Percentiles rank a stretch among this genome's conserved stretches.
These are phyloP conservation scores for Siniperca scherzeri DNA, from an alignment of 2,797 vertebrate genomes.

Conservation along the genomic window DNA sequence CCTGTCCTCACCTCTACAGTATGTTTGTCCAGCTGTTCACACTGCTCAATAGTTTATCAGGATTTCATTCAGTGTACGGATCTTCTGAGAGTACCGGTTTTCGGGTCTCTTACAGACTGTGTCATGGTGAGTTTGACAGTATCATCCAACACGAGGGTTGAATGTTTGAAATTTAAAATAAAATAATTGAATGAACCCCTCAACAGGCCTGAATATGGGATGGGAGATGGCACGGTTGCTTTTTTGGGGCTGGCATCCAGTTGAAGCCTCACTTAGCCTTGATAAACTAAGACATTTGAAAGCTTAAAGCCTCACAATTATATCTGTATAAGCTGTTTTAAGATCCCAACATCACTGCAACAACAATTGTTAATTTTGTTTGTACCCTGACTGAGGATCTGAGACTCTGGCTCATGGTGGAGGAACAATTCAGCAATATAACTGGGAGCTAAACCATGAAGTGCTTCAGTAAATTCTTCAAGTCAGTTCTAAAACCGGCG, in stretches of 20 bases:
- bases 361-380: too few species aligned
- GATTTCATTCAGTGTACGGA: not conserved
- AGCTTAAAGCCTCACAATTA: not conserved
- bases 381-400: too few species aligned
- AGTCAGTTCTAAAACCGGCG: too few species aligned
- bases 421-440: too few species aligned
- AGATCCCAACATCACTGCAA: not conserved
- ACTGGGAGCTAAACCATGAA: too few species aligned
- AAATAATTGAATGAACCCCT: not conserved
- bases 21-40: not conserved
- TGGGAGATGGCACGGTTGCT: too few species aligned
- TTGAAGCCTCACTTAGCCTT: not conserved
- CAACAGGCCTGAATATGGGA: not conserved
- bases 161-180: not conserved
- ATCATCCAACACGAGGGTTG: not conserved
- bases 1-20: not conserved
- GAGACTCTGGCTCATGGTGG: too few species aligned
- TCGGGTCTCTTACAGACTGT: not conserved
- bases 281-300: too few species aligned
- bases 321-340: not conserved
- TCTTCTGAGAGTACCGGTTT: not conserved
- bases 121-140: not conserved
- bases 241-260: not conserved
- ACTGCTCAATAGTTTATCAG: not conserved
- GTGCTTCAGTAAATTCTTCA: too few species aligned